phyloP scores from a whole-genome alignment of 2,797 vertebrate genomes.

The Buceros bicornis region DNA sequence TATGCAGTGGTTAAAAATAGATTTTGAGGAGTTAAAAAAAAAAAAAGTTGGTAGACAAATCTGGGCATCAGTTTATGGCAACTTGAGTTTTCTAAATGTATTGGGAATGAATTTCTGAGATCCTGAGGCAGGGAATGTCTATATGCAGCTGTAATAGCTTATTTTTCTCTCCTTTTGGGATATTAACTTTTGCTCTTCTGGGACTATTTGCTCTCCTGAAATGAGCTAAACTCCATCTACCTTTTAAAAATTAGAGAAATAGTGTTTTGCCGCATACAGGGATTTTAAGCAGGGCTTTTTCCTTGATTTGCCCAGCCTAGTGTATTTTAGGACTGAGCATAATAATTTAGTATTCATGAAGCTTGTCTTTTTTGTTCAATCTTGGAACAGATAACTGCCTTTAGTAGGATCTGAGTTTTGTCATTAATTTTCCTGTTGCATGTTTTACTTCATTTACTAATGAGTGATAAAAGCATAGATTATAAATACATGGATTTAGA shows the following conservation, averaged over 20 bases:
- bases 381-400: not conserved
- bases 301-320: not conserved
- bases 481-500: not conserved
- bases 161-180: not conserved
- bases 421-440: not conserved
- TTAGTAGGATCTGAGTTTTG: not conserved
- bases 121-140: not conserved
- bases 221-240: not conserved
- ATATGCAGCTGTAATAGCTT: not conserved
- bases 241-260: not conserved
- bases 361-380: not conserved
- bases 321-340: not conserved
- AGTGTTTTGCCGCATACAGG: not conserved
- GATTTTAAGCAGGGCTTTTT: not conserved
- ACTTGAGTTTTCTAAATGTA: not conserved
- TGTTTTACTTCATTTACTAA: not conserved
- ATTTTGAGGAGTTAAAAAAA: not conserved
- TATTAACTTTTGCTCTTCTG: not conserved
- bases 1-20: slow-evolving; percentile 56
- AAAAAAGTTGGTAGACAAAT: slow-evolving; percentile 30
- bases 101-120: not conserved
- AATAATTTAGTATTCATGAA: not conserved
- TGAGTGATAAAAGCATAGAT: not conserved
- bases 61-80: slow-evolving; percentile 2
- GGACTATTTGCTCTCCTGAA: not conserved